Evolutionary conservation across 2,888 invertebrate species (phyloP), one percentile per base, ranked within the genome.

Genomic region (Lamellibrachia satsuma): DNA sequence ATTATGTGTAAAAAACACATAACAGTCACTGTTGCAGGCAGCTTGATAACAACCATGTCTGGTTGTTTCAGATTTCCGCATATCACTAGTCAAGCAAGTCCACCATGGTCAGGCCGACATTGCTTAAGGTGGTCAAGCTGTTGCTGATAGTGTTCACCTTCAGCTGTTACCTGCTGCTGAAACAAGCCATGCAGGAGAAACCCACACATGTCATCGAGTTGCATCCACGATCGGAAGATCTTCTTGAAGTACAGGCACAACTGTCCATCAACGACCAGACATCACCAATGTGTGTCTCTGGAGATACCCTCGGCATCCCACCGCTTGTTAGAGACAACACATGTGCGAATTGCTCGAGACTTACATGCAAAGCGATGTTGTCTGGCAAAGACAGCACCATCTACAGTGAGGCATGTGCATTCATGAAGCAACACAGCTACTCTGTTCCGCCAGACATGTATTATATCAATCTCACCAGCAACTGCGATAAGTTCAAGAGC

Each of bases 401-500:
- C 22, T 75, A 75, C 75, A 75, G 22, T 75, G 75, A 75, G 75
- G 75, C 75, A 22, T 22, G 75, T 75, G 75, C 75, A 22, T 75
- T 75, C n/a, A 75, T 75, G 75, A 75, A 15, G 75, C 6, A 11
- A 6, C 75, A 75, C 75, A 75, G n/a, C 15, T n/a, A 22, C 75
- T 22, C 75, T 6, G 2, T 75, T 75, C 75, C 75, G n/a, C 75
- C 15, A 22, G 92, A 92, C 52, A 52, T 51, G 15, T 90, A 92
- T 91, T 92, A 60, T 55, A 90, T 92, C 7, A 90, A 93, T n/a
- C 11, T 93, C 22, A 92, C 92, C 15, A 92, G 51, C 1, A 90
- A 94, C 57, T 94, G 94, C 52, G n/a, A 57, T 4, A 91, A 91
- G 15, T 94, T 94, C 57, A 92, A 92, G 55, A 90, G 7, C 3